phyloP scores from a whole-genome alignment of 1,140 invertebrate species.

The Cephus cinctus region DNA sequence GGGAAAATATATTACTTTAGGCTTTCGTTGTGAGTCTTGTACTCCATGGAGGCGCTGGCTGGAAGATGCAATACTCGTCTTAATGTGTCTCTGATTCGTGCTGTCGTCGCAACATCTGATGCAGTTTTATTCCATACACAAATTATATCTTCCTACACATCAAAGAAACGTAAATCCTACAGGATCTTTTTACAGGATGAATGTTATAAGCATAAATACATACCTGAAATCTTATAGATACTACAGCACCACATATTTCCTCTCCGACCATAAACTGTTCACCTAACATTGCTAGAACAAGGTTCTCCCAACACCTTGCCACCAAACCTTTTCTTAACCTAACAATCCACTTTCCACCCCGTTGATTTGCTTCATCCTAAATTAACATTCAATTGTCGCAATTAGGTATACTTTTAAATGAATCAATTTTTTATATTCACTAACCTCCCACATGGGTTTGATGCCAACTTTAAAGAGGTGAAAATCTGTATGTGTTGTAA shows the following conservation, averaged over 20 bases:
- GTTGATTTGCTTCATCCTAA: conserved; percentile 88
- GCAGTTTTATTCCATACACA: conserved; percentile 98
- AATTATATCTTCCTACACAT: conserved; percentile 88
- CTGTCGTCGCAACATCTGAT: conserved; percentile 81
- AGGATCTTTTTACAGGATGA: conserved; percentile 6
- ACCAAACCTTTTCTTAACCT: conserved; percentile 92
- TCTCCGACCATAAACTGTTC: conserved; percentile 99
- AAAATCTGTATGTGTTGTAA: conserved; percentile 90
- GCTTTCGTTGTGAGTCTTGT: conserved; percentile 90
- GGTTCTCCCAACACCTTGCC: conserved; percentile 96
- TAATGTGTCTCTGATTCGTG: conserved; percentile 90
- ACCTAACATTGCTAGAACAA: conserved; percentile 95
- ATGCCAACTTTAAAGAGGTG: conserved; percentile 98
- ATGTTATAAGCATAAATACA: conserved; percentile 13
- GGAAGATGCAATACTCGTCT: conserved; percentile 93
- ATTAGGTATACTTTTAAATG: conserved; percentile 4
- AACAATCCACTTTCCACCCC: conserved; percentile 97
- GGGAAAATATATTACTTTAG: conserved; percentile 59
- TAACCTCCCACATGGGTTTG: conserved; percentile 96
- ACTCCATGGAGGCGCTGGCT: conserved; percentile 89
- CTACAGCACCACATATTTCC: conserved; percentile 97
- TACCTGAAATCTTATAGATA: conserved; percentile 91
- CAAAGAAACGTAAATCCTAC: conserved; percentile 7
- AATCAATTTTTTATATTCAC: conserved; percentile 21
- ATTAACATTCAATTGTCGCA: conserved; percentile 15